Base-by-base conservation (phyloP, 2,797 vertebrate species). In the Oophaga sylvatica region DNA sequence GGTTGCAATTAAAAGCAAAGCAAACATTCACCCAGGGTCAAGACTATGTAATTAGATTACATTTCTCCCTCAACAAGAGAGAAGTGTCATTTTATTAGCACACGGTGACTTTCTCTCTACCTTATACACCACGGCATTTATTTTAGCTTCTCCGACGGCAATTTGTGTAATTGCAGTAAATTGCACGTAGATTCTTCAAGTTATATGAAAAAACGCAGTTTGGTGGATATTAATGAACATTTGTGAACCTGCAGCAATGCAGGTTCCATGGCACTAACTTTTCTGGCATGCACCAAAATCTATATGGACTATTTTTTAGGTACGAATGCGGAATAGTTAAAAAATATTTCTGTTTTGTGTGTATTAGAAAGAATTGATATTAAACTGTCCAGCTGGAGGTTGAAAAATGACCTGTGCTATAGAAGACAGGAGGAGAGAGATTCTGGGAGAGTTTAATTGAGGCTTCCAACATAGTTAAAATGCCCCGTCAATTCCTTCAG, bases 11-110 rank as follows among this genome's bases (percentile, higher is more conserved):
- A 86, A 89, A 86, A 82, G 88, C 84, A 87, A 83, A 89, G 80
- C 63, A 80, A 83, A 79, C 84, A 83, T 82, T 89, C 80, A 83
- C 80, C 88, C 53, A 41, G 75, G 88, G 88, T 89, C 84, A 89
- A 75, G 84, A 73, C 88, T 79, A 67, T 89, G 73, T 89, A 89
- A 89, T 86, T 83, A 87, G 88, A 89, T 89, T 89, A 89, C 80
- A 62, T 79, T 82, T 83, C 63, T 82, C 75, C 70, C 73, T 68
- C 9, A 41, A 71, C 84, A 63, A 65, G 35, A 82, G 83, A 35
- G 53, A 86, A 89, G 84, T 89, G 84, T 87, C 75, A 83, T 83
- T 87, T 86, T 79, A 83, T 86, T 89, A 86, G 76, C 22, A 45
- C 80, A 70, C 20, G 9, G 84, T 75, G 56, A n/a, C 80, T 78